phyloP scores from a whole-genome alignment of 2,113 vertebrate genomes.

The Phoxinus phoxinus region DNA sequence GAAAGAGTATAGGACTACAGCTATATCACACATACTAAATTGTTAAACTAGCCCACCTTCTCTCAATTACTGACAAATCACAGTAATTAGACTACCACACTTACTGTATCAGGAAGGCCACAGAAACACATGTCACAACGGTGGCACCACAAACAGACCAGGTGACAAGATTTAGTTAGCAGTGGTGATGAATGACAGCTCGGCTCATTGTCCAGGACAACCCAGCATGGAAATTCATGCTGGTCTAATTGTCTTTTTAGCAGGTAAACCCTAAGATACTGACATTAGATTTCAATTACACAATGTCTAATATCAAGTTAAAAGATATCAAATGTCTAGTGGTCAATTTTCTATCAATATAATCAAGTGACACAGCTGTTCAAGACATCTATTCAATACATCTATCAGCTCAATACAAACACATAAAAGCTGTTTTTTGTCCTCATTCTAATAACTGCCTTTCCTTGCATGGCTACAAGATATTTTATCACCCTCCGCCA shows the following conservation, averaged over 20 bases:
- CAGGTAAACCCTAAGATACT: too few relatives aligned
- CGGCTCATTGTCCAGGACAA: not conserved
- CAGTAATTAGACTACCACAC: slow-evolving; percentile 47
- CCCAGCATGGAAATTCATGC: not conserved
- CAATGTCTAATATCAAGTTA: not conserved
- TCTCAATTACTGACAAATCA: slow-evolving; percentile 2
- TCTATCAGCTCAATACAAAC: not conserved
- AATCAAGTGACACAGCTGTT: not conserved
- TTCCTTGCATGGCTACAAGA: slow-evolving; percentile 22
- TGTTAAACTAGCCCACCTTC: slow-evolving; percentile 22
- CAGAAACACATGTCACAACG: not conserved
- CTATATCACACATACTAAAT: slow-evolving; percentile 32
- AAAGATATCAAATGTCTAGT: not conserved
- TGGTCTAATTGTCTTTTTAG: too few relatives aligned
- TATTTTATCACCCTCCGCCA: not conserved
- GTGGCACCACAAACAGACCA: slow-evolving; percentile 21
- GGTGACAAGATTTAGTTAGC: not conserved
- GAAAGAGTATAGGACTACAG: slow-evolving; percentile 41
- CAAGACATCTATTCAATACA: not conserved
- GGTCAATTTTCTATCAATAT: not conserved
- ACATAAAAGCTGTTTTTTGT: not conserved
- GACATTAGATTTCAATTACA: not conserved
- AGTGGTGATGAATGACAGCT: slow-evolving; percentile 7
- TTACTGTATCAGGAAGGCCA: slow-evolving; percentile 48
- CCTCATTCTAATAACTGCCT: slow-evolving; percentile 25